Evolutionary conservation across 1,140 invertebrate genomes (phyloP).

Genomic region (Scaptomyza hsui): DNA sequence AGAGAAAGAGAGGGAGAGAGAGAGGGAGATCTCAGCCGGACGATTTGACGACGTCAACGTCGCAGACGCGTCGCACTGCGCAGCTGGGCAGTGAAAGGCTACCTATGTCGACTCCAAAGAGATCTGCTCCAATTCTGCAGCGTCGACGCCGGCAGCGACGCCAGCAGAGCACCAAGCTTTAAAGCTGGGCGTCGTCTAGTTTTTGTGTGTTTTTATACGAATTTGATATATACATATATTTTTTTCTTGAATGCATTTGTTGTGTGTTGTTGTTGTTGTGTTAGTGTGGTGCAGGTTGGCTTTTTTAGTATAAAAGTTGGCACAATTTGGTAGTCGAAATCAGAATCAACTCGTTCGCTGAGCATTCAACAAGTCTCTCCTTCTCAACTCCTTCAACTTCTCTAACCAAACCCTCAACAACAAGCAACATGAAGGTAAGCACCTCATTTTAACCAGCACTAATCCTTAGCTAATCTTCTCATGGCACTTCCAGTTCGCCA

Average conservation of each 20-base stretch:
- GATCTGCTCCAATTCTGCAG: constrained; percentile 72
- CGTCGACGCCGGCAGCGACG: constrained; percentile 21
- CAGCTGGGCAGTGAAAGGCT: constrained; percentile 79
- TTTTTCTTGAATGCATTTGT: constrained; percentile 58
- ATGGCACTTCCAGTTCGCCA: constrained; percentile 70
- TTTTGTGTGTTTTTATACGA: constrained; percentile 54
- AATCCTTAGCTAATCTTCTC: background rate
- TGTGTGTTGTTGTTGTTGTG: constrained; percentile 18
- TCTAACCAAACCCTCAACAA: constrained; percentile 54
- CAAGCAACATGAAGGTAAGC: constrained; percentile 82
- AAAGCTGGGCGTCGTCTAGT: constrained; percentile 64
- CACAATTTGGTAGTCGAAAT: constrained; percentile 82
- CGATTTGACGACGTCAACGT: constrained; percentile 47
- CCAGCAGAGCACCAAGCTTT: constrained; percentile 23
- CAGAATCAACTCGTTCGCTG: constrained; percentile 83
- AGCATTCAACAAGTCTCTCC: constrained; percentile 73
- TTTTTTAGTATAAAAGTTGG: constrained; percentile 83
- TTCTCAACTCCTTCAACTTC: constrained; percentile 66
- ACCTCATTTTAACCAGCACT: background rate
- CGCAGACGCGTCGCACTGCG: constrained; percentile 20
- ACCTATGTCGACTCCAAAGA: constrained; percentile 24
- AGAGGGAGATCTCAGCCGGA: constrained; percentile 52
- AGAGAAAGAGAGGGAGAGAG: background rate
- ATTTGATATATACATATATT: constrained; percentile 46
- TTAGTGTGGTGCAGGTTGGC: constrained; percentile 63